phyloP scores from a whole-genome alignment of 2,888 invertebrate genomes.

The Mystacides longicornis region DNA sequence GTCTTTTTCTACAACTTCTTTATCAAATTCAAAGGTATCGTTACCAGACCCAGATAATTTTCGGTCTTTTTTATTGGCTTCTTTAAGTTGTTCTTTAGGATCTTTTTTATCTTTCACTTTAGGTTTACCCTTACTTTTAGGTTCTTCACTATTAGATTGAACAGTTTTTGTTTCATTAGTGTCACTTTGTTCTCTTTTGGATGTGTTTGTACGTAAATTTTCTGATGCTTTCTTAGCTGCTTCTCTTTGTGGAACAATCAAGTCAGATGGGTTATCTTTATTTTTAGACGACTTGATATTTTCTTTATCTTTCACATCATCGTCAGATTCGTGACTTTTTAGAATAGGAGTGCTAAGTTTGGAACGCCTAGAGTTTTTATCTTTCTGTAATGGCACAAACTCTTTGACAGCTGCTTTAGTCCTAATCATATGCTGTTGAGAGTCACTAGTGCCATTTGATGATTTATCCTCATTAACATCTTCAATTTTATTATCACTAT shows the following conservation, averaged over 20 bases:
- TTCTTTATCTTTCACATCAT: constrained; percentile 47
- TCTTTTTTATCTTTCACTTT: constrained; percentile 43
- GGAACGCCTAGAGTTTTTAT: constrained; percentile 35
- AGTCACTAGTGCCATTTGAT: constrained; percentile 58
- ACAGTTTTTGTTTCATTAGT: constrained; percentile 27
- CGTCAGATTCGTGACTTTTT: constrained; percentile 37
- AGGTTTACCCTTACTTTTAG: constrained; percentile 38
- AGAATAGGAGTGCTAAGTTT: constrained; percentile 42
- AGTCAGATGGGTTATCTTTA: constrained; percentile 63
- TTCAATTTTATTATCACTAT: constrained; percentile 44
- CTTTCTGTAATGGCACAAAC: constrained; percentile 52
- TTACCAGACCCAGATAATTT: constrained; percentile 32
- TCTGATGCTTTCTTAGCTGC: constrained; percentile 88
- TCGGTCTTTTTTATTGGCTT: constrained; percentile 35
- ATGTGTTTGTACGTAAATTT: constrained; percentile 67
- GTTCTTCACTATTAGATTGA: constrained; percentile 34
- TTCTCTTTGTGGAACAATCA: constrained; percentile 83
- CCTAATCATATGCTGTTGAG: constrained; percentile 59
- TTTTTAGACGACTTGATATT: constrained; percentile 42
- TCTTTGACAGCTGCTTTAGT: constrained; percentile 84
- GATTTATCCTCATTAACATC: constrained; percentile 55
- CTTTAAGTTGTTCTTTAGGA: constrained; percentile 30
- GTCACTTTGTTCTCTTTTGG: constrained; percentile 34
- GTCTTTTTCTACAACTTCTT: constrained; percentile 58
- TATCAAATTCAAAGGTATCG: constrained; percentile 53